Base-by-base conservation (phyloP, 2,888 invertebrate species). In the Chrysina gloriosa region DNA sequence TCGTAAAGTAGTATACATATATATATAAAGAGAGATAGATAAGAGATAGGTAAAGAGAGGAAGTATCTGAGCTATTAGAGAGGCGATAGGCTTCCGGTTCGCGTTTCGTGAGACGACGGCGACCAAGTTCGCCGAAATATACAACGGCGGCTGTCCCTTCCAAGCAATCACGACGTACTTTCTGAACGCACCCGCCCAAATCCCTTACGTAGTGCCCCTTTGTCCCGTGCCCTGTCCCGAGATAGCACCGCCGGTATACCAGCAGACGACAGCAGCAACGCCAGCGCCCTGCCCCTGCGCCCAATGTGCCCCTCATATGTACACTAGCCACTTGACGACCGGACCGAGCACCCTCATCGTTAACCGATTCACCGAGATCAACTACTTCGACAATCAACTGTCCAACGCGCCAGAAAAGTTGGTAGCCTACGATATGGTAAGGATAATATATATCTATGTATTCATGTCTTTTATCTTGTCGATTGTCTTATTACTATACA, bases 281-380 rank as follows among this genome's bases (percentile, higher is more conserved):
- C 77, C 85, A 84, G 72, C 86, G 84, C 82, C 86, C 84, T 78
- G 86, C 86, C 72, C 83, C 85, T 80, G 87, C 85, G 74, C 86
- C 88, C 77, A 88, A 87, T 84, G 88, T 85, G 80, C 87, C 87
- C 75, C 80, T 72, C 75, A 86, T 85, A 87, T 79, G 77, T 80
- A 79, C 77, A 75, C 74, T 78, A 79, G 76, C 69, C 76, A 77
- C 69, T 69, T 76, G 70, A n/a, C n/a, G n/a, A 73, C 75, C 69
- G 77, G 79, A 68, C 80, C 82, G 50, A 82, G 79, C 72, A 83
- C 83, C 31, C 78, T 84, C 69, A 83, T 84, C 75, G 83, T 84
- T 76, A 84, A 84, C 74, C 78, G 84, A 61, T 83, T 83, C 79
- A 83, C 83, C 72, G 84, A 84, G 73, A 83, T 84, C 81, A 84